A percentile compares a stretch with the other conserved stretches of the same genome.
phyloP scores from a whole-genome alignment of 2,888 invertebrate genomes.

The Ectemnius cavifrons region DNA sequence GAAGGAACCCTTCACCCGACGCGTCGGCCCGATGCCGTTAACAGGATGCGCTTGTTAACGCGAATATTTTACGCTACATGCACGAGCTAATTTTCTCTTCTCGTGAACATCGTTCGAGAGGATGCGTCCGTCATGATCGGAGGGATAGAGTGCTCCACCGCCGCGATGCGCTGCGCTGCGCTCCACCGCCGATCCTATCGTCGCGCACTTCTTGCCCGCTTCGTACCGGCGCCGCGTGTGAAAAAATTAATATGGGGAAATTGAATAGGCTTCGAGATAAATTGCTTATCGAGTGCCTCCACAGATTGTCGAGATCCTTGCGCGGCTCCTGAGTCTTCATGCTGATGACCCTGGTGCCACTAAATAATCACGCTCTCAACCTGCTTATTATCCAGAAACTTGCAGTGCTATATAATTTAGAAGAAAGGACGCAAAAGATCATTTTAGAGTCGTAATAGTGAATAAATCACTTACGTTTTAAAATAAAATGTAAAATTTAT shows the following conservation, averaged over 20 bases:
- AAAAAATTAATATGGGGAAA: constrained; percentile 1
- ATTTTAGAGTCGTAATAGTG: too few relatives aligned
- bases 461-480: too few relatives aligned
- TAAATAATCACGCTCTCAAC: background rate
- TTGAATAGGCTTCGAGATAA: constrained; percentile 8
- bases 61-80: constrained; percentile 32
- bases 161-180: too few relatives aligned
- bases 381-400: too few relatives aligned
- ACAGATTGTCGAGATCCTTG: background rate
- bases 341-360: too few relatives aligned
- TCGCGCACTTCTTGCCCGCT: background rate
- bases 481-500: too few relatives aligned
- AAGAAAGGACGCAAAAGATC: too few relatives aligned
- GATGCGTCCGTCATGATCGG: constrained; percentile 8
- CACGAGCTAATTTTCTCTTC: constrained; percentile 28
- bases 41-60: constrained; percentile 28
- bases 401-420: too few relatives aligned
- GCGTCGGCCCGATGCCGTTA: constrained; percentile 35
- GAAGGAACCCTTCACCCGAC: background rate
- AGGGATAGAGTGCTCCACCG: too few relatives aligned
- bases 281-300: background rate
- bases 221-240: background rate
- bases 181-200: background rate
- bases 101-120: constrained; percentile 9
- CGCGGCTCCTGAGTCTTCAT: background rate